Evolutionary conservation across 2,113 vertebrate genomes (phyloP).

Genomic region (Phyllostomus discolor): DNA sequence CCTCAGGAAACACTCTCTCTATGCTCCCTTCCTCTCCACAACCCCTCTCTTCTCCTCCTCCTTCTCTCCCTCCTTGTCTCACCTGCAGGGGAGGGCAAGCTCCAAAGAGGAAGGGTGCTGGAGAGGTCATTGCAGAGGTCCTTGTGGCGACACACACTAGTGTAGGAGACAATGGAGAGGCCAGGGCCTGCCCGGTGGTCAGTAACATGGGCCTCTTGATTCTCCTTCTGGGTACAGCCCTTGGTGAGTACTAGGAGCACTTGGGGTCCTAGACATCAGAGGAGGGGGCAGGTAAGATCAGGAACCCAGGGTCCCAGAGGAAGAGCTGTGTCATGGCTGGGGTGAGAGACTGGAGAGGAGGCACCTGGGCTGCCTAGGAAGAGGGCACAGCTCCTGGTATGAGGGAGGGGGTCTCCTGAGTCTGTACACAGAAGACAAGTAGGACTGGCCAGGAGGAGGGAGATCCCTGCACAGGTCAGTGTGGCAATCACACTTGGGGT

Average conservation of each 20-base stretch:
- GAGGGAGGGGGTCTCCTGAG: too few species aligned
- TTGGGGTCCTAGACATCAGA: not conserved
- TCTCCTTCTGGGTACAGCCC: not conserved
- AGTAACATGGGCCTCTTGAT: not conserved
- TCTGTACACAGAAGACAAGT: not conserved
- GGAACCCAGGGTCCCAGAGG: not conserved
- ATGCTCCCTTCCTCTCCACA: rapidly evolving
- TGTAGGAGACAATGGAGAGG: constrained; percentile 45
- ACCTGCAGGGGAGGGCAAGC: not conserved
- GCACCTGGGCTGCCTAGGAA: rapidly evolving
- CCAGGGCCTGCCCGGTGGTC: not conserved
- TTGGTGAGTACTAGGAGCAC: not conserved
- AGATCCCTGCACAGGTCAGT: not conserved
- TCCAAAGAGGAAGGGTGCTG: not conserved
- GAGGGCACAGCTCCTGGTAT: not conserved
- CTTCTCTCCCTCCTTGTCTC: too few species aligned
- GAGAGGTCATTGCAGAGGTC: constrained; percentile 47
- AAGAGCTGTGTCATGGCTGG: not conserved
- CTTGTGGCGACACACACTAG: not conserved
- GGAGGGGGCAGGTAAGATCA: too few species aligned
- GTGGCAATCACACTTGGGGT: not conserved
- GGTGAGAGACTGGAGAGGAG: not conserved
- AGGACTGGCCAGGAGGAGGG: too few species aligned
- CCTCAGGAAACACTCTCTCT: too few species aligned
- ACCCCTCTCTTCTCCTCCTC: too few species aligned